Evolutionary conservation across 2,888 invertebrate species (phyloP), one percentile per base, ranked within the genome.

Genomic region (Apocheima hispidaria): DNA sequence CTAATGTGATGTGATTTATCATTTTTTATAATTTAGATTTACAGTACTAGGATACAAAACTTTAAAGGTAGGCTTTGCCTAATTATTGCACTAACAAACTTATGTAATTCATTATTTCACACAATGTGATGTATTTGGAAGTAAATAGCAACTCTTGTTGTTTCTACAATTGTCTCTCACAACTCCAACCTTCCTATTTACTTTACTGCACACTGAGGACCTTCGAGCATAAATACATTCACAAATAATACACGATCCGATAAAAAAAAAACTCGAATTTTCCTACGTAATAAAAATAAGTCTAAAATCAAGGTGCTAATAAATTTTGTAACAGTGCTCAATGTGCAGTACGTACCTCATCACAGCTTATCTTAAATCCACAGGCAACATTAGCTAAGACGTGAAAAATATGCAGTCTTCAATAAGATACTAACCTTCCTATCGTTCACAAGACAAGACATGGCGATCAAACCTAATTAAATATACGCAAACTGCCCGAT

Each of bases 61-160:
- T 81, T 82, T 84, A 85, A 87, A 81, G 73, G 80, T 87, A 91
- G 92, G 92, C 92, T 92, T 90, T 90, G 92, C 92, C 92, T 81
- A 77, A 85, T 90, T 92, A 92, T 92, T 92, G 92, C 92, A 92
- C 92, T 89, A 87, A 84, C 80, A 83, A 83, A 87, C 81, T 88
- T 87, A 87, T 84, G 83, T 87, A 84, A 82, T 83, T 61, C 79
- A 84, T 83, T 82, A 82, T 83, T 84, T 80, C 78, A 86, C 82
- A 81, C 75, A 76, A 77, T 70, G 82, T 84, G 84, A 87, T 84
- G 83, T 84, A 62, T 83, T 82, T 81, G 84, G 84, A 88, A 86
- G 86, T 86, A 80, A 80, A 77, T 74, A 78, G 77, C 70, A 61
- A 68, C 66, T 67, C 46, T 46, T 55, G 57, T 66, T 66, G 64